Evolutionary conservation across 1,140 invertebrate genomes (phyloP).

Genomic region (Tribolium castaneum): DNA sequence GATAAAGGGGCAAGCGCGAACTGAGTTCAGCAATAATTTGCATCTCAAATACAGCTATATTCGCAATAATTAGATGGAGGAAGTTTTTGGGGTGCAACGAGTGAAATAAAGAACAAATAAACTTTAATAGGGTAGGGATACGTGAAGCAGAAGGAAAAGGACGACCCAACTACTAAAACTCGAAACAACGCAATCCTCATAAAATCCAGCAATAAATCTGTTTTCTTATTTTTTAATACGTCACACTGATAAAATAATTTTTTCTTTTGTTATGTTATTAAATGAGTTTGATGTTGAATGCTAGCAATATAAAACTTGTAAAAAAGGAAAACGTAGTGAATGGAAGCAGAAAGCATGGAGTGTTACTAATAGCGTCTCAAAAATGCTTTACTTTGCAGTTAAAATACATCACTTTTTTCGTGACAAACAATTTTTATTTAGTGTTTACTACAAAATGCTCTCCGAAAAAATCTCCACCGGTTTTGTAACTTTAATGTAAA

Average conservation of each 20-base stretch:
- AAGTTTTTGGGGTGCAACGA: slow-evolving; percentile 19
- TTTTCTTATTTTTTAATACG: slow-evolving; percentile 28
- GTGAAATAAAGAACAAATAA: slow-evolving; percentile 27
- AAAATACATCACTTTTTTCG: not conserved
- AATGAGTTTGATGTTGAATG: not conserved
- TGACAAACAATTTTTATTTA: not conserved
- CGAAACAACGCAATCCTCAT: slow-evolving; percentile 22
- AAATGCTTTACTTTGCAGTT: not conserved
- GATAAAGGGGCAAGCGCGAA: not conserved
- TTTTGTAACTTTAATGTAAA: not conserved
- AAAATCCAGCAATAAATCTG: slow-evolving; percentile 25
- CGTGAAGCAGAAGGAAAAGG: slow-evolving; percentile 14
- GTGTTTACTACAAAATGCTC: not conserved
- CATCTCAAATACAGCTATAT: slow-evolving; percentile 22
- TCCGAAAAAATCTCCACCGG: not conserved
- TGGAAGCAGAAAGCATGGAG: not conserved
- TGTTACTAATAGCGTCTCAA: not conserved
- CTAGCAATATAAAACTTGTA: not conserved
- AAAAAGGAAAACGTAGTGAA: slow-evolving; percentile 8
- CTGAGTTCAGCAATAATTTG: slow-evolving; percentile 4
- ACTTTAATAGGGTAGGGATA: slow-evolving; percentile 21
- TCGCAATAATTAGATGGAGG: slow-evolving; percentile 19
- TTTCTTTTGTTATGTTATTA: not conserved
- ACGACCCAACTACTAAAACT: slow-evolving; percentile 31
- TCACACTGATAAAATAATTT: slow-evolving; percentile 22